Evolutionary conservation across 2,113 vertebrate genomes (phyloP).

Genomic region (Melanotaenia duboulayi): DNA sequence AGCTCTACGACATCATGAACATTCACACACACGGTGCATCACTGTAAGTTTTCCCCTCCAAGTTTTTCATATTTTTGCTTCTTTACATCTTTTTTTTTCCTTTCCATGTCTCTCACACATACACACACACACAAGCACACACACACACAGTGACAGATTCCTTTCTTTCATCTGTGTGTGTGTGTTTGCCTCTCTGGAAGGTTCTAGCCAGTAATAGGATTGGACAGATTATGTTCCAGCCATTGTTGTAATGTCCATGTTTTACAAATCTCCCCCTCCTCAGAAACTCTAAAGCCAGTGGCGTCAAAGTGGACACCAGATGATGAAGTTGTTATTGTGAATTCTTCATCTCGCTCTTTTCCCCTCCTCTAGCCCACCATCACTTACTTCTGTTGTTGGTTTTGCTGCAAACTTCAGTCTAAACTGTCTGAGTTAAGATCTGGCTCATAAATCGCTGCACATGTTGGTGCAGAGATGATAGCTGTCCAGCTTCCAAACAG

Average conservation of each 20-base stretch:
- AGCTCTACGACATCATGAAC: constrained; percentile 1
- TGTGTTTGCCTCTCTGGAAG: constrained; percentile 41
- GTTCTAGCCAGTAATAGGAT: constrained; percentile 68
- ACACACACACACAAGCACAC: neutral
- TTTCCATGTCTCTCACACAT: constrained; percentile 10
- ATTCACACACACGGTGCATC: neutral
- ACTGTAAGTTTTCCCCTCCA: neutral
- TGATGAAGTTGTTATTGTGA: constrained; percentile 42
- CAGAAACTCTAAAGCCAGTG: constrained; percentile 46
- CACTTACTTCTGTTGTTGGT: constrained; percentile 8
- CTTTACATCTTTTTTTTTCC: constrained; percentile 13
- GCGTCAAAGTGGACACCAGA: constrained; percentile 38
- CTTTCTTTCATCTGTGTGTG: constrained; percentile 31
- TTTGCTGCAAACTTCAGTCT: constrained; percentile 9
- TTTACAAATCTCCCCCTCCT: constrained; percentile 71
- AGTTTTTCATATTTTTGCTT: constrained; percentile 17
- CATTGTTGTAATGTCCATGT: constrained; percentile 75
- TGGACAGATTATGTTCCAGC: constrained; percentile 65
- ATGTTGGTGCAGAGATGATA: constrained; percentile 8
- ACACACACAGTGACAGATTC: constrained; percentile 25
- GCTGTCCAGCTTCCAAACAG: constrained; percentile 13
- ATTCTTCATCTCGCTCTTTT: constrained; percentile 22
- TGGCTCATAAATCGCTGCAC: constrained; percentile 30
- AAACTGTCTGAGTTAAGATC: constrained; percentile 51
- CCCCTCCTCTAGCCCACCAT: constrained; percentile 2